Evolutionary conservation across 2,113 vertebrate genomes (phyloP), one percentile per base, ranked within the genome.

Genomic region (Charadrius vociferus): DNA sequence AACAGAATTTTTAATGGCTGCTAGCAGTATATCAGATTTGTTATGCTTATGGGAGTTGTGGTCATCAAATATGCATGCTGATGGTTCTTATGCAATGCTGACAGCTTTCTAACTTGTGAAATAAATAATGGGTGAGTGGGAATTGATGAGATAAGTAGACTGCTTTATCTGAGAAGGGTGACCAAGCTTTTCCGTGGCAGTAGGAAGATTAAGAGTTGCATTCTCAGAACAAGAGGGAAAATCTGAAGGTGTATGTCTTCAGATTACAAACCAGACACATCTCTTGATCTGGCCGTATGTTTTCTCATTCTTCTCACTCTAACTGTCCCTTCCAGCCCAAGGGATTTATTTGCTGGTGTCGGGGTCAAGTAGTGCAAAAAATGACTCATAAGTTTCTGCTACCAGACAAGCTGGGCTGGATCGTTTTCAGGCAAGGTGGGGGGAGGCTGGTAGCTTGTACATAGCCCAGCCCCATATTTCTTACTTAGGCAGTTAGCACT

Each of bases 21-120:
- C 87, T 88, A 92, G 94, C 91, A 73, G 66, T 70, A 30, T 65
- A 86, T 95, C 93, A 94, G 93, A 71, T 96, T 96, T 95, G 93
- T 96, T 96, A 85, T 81, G 93, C 95, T 94, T 96, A 92, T 85
- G 93, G 85, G 80, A 96, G 80, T 66, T 90, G 68, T 85, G 85
- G 89, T 87, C 93, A 97, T 97, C 94, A 97, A 97, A 97, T 97
- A 97, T 97, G 95, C 92, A 96, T 93, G 82, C 53, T 93, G 93
- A 85, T 93, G 86, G 73, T 90, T 96, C 92, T 97, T 96, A 95
- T 14, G 73, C 92, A 95, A 95, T 63, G 88, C 93, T 94, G 92
- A 84, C 85, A 97, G 87, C 87, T 95, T 95, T 95, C 91, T 70
- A 78, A 92, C 74, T 96, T 92, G 83, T 92, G 93, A 92, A 95